Evolutionary conservation across 1,140 invertebrate genomes (phyloP), one percentile per base, ranked within the genome.

Genomic region (Goniozus legneri): DNA sequence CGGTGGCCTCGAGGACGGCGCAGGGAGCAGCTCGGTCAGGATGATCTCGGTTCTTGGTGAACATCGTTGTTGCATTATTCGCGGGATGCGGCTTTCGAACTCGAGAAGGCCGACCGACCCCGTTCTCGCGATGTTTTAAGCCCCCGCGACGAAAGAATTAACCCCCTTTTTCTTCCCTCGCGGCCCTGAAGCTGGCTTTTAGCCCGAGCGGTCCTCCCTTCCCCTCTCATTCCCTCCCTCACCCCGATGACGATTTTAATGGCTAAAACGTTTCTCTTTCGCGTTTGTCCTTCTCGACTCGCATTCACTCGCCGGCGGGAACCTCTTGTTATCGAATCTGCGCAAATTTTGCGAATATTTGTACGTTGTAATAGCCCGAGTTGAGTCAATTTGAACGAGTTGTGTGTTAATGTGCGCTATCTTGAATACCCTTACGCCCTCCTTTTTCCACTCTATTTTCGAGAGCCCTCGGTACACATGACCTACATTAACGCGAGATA

Each of bases 51-150:
- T 49, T 53, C 56, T 54, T 47, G 52, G 43, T n/a, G n/a, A 58
- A 66, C 65, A 71, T 58, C 67, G 72, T 65, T 69, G 69, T 70
- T 70, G 62, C 65, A 73, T 70, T 71, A 73, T 73, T 70, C 68
- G 57, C 47, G 46, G 54, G 54, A 60, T 57, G 43, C 60, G 60
- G 70, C 68, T 67, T 72, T 69, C 59, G 64, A 74, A 71, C 63
- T 70, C 68, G 67, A 44, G 63, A 67, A n/a, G 24, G 4, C 10
- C 24, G 24, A 46, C 60, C 48, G 45, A 30, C 47, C 47, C 46
- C 36, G 44, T 34, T 21, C 41, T 49, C 55, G 42, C n/a, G n/a
- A n/a, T n/a, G n/a, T 38, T 44, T 39, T 37, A 24, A 39, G 47
- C 31, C 42, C 49, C 45, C 46, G 42, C 52, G 32, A 43, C 35